Base-by-base conservation (phyloP, 1,140 invertebrate genomes). In the Phocides pigmalion region DNA sequence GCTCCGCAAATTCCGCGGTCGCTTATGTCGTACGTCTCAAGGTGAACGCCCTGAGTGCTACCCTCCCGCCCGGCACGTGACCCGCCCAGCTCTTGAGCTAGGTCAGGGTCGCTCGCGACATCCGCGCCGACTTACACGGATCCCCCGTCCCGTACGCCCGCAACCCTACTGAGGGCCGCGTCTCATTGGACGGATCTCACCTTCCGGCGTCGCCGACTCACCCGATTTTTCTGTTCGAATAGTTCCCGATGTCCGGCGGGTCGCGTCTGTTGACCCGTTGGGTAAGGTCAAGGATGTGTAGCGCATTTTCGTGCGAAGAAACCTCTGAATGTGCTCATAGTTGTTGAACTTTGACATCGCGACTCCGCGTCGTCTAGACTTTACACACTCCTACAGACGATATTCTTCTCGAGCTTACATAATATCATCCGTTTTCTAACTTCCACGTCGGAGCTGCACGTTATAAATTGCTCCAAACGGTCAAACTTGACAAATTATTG, bases 181-280 rank as follows among this genome's bases (percentile, higher is more conserved):
- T 49, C 61, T 74, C 58, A 63, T 22, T 79, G 74, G 76, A 53
- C 68, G 70, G 62, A 58, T 70, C 62, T 79, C 70, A 68, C 74
- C 77, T 78, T 82, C 76, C 66, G 76, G 73, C 70, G 70, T 53
- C 67, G 67, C 39, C 67, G 51, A 54, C 56, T 78, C 72, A 70
- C 79, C 75, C 76, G 81, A 88, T 86, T 87, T 87, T 89, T 89
- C 84, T 82, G 73, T 81, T 81, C 81, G 86, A 79, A 80, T 89
- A 86, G 86, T 84, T 83, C 76, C 77, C 72, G 77, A 82, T 74
- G 79, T 80, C 81, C 72, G 68, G 72, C 74, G 69, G 81, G 68
- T 68, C 72, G 68, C 54, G 54, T 79, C 73, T 76, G 72, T 71
- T 87, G 82, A 84, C 79, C 82, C 72, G 66, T 82, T 84, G 72